Evolutionary conservation across 2,113 vertebrate genomes (phyloP), one percentile per base, ranked within the genome.

Genomic region (Cyphomyrus discorhynchus): DNA sequence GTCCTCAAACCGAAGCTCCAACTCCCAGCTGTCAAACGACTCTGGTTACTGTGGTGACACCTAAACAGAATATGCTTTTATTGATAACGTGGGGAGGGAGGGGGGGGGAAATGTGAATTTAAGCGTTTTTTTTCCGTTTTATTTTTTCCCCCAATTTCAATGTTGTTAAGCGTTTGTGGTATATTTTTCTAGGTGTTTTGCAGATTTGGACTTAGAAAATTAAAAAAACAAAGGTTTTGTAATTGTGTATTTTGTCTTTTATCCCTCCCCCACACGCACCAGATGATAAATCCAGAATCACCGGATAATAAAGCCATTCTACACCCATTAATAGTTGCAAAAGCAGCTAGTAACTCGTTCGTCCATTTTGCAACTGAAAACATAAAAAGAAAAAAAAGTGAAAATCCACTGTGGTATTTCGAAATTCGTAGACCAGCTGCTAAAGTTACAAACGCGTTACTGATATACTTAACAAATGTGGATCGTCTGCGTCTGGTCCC

Each of bases 1-100:
- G 85, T 95, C 98, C 4, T 96, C 97, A 85, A 97, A 97, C 91
- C 96, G 98, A 93, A 98, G 95, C 89, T 96, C 98, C 87, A 97
- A 95, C 93, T 99, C 98, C 47, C 98, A 98, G 39, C 96, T 99
- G 90, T 97, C 98, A 2, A 98, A 98, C 91, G 98, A 98, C 95
- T 97, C 98, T 0, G 96, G 98, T 92, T 99, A 98, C 95, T 99
- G 98, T 89, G 98, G 98, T 91, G 98, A 99, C 0, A 94, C 97
- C 93, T 99, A 95, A 98, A 92, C 93, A 91, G 85, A 91, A 93
- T 74, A 90, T 91, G 92, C 91, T 92, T 95, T 94, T 94, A 92
- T 82, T 56, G 77, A 92, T 88, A 80, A 89, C 0, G 70, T 62
- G 80, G 93, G 89, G 42, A 10, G 42, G 77, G 80, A 3, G 53